phyloP scores from a whole-genome alignment of 1,140 invertebrate species.

The Rhopalosiphum padi region DNA sequence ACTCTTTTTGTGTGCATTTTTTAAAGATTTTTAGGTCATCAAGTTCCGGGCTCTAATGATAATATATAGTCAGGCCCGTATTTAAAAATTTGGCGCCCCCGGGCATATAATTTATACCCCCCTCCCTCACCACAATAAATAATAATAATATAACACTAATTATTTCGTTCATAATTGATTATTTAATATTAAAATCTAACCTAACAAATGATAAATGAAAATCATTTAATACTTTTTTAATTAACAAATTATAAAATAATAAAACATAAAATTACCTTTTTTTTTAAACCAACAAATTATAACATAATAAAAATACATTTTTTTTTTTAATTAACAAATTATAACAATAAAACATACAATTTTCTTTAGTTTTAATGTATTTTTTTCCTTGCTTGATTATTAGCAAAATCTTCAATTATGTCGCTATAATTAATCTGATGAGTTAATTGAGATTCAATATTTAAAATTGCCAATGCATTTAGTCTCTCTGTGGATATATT shows the following conservation, averaged over 20 bases:
- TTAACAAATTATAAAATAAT: not conserved
- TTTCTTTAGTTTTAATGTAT: conserved; percentile 4
- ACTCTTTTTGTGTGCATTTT: too few species aligned
- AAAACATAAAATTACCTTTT: not conserved
- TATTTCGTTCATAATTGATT: not conserved
- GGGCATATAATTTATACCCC: not conserved
- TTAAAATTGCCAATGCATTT: not conserved
- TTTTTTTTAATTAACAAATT: not conserved
- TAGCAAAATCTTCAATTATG: not conserved
- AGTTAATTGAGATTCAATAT: not conserved
- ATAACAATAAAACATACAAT: not conserved
- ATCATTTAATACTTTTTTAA: not conserved
- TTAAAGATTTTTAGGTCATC: too few species aligned
- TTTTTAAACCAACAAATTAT: not conserved
- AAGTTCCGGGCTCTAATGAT: too few species aligned
- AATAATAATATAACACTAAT: not conserved
- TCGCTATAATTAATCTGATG: not conserved
- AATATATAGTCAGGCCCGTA: not conserved
- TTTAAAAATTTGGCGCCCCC: not conserved
- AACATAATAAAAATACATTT: not conserved
- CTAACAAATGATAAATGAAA: not conserved
- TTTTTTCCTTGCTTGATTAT: conserved; percentile 10
- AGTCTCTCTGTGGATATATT: not conserved
- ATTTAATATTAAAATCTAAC: not conserved
- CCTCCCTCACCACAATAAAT: not conserved